Base-by-base conservation (phyloP, 2,113 vertebrate genomes). In the Oostethus manadensis region DNA sequence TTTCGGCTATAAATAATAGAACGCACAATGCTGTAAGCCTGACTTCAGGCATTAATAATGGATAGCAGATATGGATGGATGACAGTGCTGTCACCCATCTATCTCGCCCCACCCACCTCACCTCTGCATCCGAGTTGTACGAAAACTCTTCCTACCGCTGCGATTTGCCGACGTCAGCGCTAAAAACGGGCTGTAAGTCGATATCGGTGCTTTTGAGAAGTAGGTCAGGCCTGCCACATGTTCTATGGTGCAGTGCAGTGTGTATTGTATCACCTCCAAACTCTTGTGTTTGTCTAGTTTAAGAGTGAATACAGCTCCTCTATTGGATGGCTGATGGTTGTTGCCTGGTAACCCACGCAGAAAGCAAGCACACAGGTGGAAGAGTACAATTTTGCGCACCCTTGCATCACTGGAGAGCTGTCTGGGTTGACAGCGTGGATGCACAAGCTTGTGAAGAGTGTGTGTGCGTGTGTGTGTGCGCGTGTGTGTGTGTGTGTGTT, bases 1-100 rank as follows among this genome's bases (percentile, higher is more conserved):
- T 84, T 84, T 85, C 74, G 80, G 88, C 82, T 88, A 87, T 90
- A 84, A 92, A 90, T 92, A 91, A 91, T 89, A 83, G 86, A 90
- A 84, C 64, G 82, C 33, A 77, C 83, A 88, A 78, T 67, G 67
- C 62, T 80, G 70, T 74, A 84, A 89, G 89, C 78, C 83, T 64
- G 83, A 82, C 86, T 85, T 74, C 69, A 68, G 78, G 86, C 82
- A 85, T 88, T 82, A 86, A 88, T 88, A 88, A 87, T 87, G 62
- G 75, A 88, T 83, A 67, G 50, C 72, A 56, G 77, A 66, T 70
- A 56, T 69, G 71, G 76, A 82, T 74, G 86, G 88, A 88, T 87
- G 67, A 73, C 43, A 70, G 42, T 40, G 4, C 38, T 59, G 76
- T 76, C 80, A 74, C 43, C 21, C 49, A 51, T 59, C 64, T 65